Conservation (phyloP, 1,140 invertebrate species). For the Apocrypta bakeri region DNA sequence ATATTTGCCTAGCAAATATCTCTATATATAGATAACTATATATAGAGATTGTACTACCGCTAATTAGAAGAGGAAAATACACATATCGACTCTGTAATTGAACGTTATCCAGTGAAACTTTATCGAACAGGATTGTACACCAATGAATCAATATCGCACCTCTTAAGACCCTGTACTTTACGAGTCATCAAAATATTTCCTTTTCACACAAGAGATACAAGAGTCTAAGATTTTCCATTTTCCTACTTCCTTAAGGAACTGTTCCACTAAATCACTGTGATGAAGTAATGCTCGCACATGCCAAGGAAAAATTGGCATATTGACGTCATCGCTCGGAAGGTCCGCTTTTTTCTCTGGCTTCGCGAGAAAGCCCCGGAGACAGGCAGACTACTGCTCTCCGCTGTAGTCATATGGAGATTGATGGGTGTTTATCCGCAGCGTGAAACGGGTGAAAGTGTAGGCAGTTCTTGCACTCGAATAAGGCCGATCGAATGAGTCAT, state of each 20-base stretch:
- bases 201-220: neutral
- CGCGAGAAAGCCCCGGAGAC: slow-evolving; percentile 1
- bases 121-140: neutral
- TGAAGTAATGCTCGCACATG: slow-evolving; percentile 24
- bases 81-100: neutral
- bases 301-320: slow-evolving; percentile 7
- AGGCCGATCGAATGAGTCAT: slow-evolving; percentile 45
- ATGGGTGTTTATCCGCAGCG: neutral
- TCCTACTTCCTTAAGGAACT: slow-evolving; percentile 15
- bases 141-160: neutral
- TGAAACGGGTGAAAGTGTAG: slow-evolving; percentile 39
- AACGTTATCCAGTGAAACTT: neutral
- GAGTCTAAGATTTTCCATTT: neutral
- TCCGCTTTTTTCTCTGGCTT: neutral
- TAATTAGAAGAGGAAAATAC: neutral
- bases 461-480: slow-evolving; percentile 34
- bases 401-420: neutral
- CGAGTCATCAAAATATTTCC: neutral
- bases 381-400: neutral
- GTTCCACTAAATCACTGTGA: neutral
- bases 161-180: neutral
- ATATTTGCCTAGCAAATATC: no score
- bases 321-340: slow-evolving; percentile 18
- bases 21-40: no score
- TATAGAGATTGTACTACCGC: neutral